Evolutionary conservation across 2,797 vertebrate species (phyloP), one percentile per base, ranked within the genome.

Genomic region (Argentina silus): DNA sequence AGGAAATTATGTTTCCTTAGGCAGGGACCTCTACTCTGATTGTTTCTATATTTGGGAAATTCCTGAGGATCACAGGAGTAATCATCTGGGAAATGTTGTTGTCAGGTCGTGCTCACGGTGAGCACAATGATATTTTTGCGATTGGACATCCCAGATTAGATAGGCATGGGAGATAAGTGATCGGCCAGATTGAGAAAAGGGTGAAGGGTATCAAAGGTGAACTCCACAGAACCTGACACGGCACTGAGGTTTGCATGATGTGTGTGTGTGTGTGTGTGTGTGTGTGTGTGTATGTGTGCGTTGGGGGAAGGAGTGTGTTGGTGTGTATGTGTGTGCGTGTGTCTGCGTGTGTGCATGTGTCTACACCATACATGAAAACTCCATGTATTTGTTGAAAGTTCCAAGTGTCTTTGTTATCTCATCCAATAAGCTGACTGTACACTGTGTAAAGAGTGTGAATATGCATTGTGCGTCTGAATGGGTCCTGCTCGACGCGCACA

Each of bases 21-120:
- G 83, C 72, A 79, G 66, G 70, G 80, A 81, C 74, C 70, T 69
- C 70, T 69, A 12, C 42, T 51, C 60, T 79, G 76, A 93, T 92
- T 91, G 86, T 90, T 91, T 85, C 88, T 91, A 90, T 88, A 83
- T 92, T 85, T 86, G 74, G 84, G 56, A 70, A 74, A 88, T 86
- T 88, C 84, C 85, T 74, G 27, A 55, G 83, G 70, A 82, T 88
- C 66, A 79, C 45, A 63, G 11, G 78, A 44, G 21, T 57, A 67
- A 62, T 56, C 19, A 79, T 81, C n/a, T 53, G 8, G 17, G 72
- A 61, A 82, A 82, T 79, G 72, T 50, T 76, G 51, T 27, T 71
- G 21, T 45, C 79, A 67, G 73, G 71, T 27, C 68, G 21, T 15
- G 60, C 53, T 77, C 50, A 44, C 50, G 43, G 44, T 45, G 57